A percentile compares a stretch with the other conserved stretches of the same genome.
Evolutionary conservation across 1,140 invertebrate species (phyloP).

Genomic region (Euschistus heros): DNA sequence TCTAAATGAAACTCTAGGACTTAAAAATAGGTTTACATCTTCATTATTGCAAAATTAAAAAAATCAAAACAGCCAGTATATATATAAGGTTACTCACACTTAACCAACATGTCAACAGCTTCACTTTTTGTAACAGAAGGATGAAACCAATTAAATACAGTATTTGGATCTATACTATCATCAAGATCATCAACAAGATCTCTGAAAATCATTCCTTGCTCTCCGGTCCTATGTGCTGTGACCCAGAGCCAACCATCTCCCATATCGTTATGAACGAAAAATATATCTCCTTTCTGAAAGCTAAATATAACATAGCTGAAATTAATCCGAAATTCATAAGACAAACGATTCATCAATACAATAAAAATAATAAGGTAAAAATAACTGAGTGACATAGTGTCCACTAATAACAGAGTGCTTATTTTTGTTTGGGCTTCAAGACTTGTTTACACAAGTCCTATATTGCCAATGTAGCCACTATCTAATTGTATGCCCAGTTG

Average conservation of each 20-base stretch:
- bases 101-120: slow-evolving; percentile 89
- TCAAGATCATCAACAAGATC: slow-evolving; percentile 91
- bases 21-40: too few species aligned
- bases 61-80: neutral
- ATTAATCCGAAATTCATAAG: neutral
- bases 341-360: too few species aligned
- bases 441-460: too few species aligned
- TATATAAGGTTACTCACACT: slow-evolving; percentile 45
- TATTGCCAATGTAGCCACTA: too few species aligned
- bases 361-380: too few species aligned
- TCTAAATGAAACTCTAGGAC: too few species aligned
- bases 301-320: slow-evolving; percentile 39
- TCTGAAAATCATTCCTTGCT: slow-evolving; percentile 92
- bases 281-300: slow-evolving; percentile 95
- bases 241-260: slow-evolving; percentile 97
- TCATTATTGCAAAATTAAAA: too few species aligned
- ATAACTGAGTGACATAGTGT: too few species aligned
- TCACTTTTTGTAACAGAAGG: slow-evolving; percentile 92
- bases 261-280: slow-evolving; percentile 96
- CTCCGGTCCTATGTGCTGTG: slow-evolving; percentile 85
- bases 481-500: too few species aligned
- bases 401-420: too few species aligned
- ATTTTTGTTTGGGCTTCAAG: too few species aligned
- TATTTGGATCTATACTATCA: slow-evolving; percentile 89
- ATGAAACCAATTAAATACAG: slow-evolving; percentile 98